These are phyloP conservation scores for Meda fulgida DNA, from an alignment of 2,797 vertebrate species.

Conservation along the genomic window DNA sequence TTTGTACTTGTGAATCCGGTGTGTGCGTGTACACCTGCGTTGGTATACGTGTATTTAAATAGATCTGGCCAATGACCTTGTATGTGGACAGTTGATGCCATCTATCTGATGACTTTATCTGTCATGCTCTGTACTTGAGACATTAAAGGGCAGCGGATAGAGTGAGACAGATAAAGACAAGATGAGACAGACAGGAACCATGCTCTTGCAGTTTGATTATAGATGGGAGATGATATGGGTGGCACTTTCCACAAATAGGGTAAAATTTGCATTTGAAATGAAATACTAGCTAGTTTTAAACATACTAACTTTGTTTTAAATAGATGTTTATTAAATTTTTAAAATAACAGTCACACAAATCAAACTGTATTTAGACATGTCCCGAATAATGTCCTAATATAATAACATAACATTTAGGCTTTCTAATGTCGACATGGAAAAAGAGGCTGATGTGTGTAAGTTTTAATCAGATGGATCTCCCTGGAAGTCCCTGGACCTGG, in stretches of 20 bases:
- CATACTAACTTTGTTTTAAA: background rate
- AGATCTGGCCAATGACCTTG: constrained; percentile 64
- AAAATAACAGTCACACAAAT: background rate
- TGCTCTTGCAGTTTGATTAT: constrained; percentile 22
- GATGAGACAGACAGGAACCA: constrained; percentile 39
- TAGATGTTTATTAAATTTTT: background rate
- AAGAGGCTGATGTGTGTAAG: background rate
- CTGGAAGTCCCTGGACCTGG: background rate
- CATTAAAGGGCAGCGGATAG: constrained; percentile 1
- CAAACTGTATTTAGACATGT: constrained; percentile 11
- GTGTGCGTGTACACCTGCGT: background rate
- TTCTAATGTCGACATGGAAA: background rate
- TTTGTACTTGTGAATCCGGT: background rate
- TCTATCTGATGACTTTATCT: constrained; percentile 52
- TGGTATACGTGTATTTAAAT: background rate
- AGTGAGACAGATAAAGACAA: constrained; percentile 13
- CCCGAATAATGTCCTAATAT: background rate
- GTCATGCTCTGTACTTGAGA: background rate
- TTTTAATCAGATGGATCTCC: background rate
- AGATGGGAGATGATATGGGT: background rate
- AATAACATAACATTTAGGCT: background rate
- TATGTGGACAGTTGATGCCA: constrained; percentile 56
- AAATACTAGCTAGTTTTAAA: background rate
- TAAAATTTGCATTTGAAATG: constrained; percentile 12
- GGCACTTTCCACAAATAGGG: background rate